A percentile compares a stretch with the other conserved stretches of the same genome.
Evolutionary conservation across 2,888 invertebrate genomes (phyloP).

Genomic region (Caenorhabditis drosophilae): DNA sequence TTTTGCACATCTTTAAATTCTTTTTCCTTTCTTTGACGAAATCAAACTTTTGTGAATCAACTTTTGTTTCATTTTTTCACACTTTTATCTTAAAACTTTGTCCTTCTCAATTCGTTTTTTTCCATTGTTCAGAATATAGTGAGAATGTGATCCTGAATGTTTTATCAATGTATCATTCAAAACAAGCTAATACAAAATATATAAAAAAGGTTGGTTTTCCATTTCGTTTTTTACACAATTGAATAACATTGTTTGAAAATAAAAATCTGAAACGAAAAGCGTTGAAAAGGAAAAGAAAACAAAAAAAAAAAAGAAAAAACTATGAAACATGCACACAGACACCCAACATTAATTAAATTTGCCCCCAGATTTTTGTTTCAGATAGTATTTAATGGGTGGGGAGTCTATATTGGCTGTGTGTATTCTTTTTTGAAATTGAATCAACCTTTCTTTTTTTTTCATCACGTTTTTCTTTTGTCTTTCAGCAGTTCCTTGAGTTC

Average conservation of each 20-base stretch:
- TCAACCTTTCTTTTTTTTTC: no score
- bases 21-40: constrained; percentile 4
- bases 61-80: constrained; percentile 24
- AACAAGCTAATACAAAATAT: constrained; percentile 41
- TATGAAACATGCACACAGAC: no score
- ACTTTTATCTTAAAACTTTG: constrained; percentile 3
- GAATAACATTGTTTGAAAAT: no score
- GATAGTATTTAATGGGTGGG: no score
- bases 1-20: not conserved
- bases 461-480: not conserved
- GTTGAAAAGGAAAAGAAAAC: no score
- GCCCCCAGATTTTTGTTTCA: constrained; percentile 4
- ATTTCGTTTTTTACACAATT: not conserved
- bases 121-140: constrained; percentile 8
- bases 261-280: no score
- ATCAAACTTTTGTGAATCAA: constrained; percentile 16
- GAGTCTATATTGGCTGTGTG: no score
- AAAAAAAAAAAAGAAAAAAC: no score
- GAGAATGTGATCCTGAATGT: constrained; percentile 17
- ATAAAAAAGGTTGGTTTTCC: constrained; percentile 30
- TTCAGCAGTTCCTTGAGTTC: not conserved
- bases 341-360: constrained; percentile 2
- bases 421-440: no score
- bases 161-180: constrained; percentile 40
- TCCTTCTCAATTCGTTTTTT: not conserved